These are phyloP conservation scores for Sarotherodon lohbergeri DNA, from an alignment of 2,113 vertebrate species.

Conservation along the genomic window DNA sequence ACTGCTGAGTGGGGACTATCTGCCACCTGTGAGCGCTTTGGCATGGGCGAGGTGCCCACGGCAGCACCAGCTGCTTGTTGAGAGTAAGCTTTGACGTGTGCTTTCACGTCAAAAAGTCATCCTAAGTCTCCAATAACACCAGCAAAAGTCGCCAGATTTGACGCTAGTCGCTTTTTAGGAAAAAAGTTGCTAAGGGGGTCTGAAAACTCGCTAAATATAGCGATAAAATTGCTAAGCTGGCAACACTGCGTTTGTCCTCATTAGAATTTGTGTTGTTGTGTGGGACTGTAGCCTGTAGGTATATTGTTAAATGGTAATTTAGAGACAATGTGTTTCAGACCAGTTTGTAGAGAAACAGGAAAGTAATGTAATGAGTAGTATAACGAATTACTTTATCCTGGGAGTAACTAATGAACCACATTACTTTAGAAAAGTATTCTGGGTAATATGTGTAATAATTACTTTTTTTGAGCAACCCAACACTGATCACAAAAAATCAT, in stretches of 20 bases:
- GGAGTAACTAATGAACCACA: not conserved
- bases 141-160: not conserved
- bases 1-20: not conserved
- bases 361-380: not conserved
- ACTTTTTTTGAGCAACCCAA: not conserved
- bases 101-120: not conserved
- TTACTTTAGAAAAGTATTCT: not conserved
- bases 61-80: not conserved
- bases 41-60: not conserved
- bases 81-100: not conserved
- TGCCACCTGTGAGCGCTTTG: not conserved
- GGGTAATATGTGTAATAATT: not conserved
- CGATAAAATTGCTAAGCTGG: not conserved
- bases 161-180: not conserved
- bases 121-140: not conserved
- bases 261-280: not conserved
- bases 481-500: not conserved
- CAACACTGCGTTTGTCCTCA: not conserved
- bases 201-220: not conserved
- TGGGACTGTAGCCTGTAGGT: not conserved
- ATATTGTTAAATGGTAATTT: not conserved
- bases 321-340: not conserved
- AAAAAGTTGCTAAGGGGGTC: not conserved
- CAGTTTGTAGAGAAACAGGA: not conserved
- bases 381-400: not conserved